Conservation (phyloP, 1,140 invertebrate genomes). For the Psilanteris sp. region DNA sequence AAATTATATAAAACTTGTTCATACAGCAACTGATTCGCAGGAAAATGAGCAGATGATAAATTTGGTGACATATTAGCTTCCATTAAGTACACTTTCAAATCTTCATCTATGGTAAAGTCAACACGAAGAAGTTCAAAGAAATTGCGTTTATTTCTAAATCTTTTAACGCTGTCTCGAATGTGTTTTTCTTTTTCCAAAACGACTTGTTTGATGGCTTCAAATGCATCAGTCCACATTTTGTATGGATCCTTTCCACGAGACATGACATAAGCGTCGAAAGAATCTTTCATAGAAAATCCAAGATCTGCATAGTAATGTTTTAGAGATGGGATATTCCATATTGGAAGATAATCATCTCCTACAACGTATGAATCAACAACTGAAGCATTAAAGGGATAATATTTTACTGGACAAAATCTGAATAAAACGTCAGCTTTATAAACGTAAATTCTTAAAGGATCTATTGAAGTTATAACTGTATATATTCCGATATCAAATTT, state of each 20-base stretch:
- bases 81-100: conserved; percentile 93
- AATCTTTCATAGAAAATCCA: conserved; percentile 91
- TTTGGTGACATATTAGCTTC: conserved; percentile 99
- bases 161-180: conserved; percentile 81
- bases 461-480: conserved; percentile 93
- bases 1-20: conserved; percentile 95
- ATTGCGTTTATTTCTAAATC: conserved; percentile 80
- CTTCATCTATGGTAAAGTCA: conserved; percentile 94
- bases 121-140: conserved; percentile 98
- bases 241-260: conserved; percentile 85
- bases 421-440: conserved; percentile 94
- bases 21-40: conserved; percentile 92
- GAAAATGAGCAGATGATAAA: conserved; percentile 95
- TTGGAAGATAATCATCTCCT: conserved; percentile 95
- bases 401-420: conserved; percentile 95
- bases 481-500: conserved; percentile 99
- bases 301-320: conserved; percentile 87
- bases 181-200: conserved; percentile 87
- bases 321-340: conserved; percentile 95
- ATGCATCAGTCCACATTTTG: conserved; percentile 90
- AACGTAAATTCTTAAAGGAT: conserved; percentile 93
- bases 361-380: conserved; percentile 95
- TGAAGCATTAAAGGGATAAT: conserved; percentile 93
- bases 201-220: conserved; percentile 88
- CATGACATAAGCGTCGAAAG: conserved; percentile 90